Percentiles rank a stretch among this genome's conserved stretches.
Evolutionary conservation across 2,888 invertebrate genomes (phyloP).

Genomic region (Palloptera scutellata): DNA sequence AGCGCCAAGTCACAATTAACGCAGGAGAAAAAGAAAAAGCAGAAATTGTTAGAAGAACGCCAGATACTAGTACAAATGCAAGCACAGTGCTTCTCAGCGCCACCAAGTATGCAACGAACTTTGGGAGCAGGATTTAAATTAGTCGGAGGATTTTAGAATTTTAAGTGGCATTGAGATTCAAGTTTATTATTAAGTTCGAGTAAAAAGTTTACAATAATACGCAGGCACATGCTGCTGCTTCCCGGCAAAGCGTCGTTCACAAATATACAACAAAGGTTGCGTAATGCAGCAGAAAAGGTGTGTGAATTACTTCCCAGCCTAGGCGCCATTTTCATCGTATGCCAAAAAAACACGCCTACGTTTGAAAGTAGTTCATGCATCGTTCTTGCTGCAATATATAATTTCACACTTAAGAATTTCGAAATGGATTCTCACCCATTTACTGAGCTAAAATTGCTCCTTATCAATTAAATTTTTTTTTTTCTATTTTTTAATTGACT

Average conservation of each 20-base stretch:
- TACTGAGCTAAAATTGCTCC: no score
- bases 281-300: no score
- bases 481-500: no score
- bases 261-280: neutral
- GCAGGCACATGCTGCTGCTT: neutral
- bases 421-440: no score
- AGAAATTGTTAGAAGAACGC: slow-evolving; percentile 58
- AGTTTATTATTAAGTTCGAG: neutral
- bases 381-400: no score
- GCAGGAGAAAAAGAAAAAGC: slow-evolving; percentile 58
- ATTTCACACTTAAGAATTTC: no score
- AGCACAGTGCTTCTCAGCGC: slow-evolving; percentile 60
- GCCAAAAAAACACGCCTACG: no score
- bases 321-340: no score
- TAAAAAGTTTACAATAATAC: neutral
- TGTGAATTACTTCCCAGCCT: no score
- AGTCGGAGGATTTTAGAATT: slow-evolving; percentile 23
- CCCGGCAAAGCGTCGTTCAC: neutral
- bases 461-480: no score
- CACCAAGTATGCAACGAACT: slow-evolving; percentile 53
- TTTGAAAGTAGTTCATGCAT: no score
- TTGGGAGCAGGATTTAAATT: slow-evolving; percentile 59
- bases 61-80: slow-evolving; percentile 61
- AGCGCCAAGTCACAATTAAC: slow-evolving; percentile 55
- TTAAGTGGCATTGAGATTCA: neutral